A percentile compares a stretch with the other conserved stretches of the same genome.
These are phyloP conservation scores for Tridacna crocea DNA, from an alignment of 2,888 invertebrate species.

Conservation along the genomic window DNA sequence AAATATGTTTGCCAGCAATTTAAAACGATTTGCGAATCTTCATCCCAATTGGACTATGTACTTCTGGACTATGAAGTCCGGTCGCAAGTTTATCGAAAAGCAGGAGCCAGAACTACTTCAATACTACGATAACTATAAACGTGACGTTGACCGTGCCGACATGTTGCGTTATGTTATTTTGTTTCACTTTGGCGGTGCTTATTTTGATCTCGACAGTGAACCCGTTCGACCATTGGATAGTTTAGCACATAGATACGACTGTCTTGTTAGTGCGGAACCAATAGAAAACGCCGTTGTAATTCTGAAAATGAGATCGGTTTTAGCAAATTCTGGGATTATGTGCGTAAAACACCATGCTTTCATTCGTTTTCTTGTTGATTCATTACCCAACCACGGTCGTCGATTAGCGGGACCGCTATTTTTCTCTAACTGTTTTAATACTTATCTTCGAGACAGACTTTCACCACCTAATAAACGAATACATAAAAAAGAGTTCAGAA, in stretches of 20 bases:
- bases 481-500: not conserved
- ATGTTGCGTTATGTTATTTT: slow-evolving; percentile 22
- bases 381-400: not conserved
- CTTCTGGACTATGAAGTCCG: slow-evolving; percentile 8
- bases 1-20: slow-evolving; percentile 1
- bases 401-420: slow-evolving; percentile 11
- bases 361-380: slow-evolving; percentile 11
- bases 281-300: slow-evolving; percentile 20
- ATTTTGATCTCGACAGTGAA: slow-evolving; percentile 15
- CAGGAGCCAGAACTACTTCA: not conserved
- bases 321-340: slow-evolving; percentile 15
- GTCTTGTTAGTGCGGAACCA: slow-evolving; percentile 15
- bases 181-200: slow-evolving; percentile 17
- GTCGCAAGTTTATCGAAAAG: slow-evolving; percentile 3
- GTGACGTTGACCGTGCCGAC: slow-evolving; percentile 20
- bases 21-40: not conserved
- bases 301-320: slow-evolving; percentile 8
- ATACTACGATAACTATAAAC: slow-evolving; percentile 11
- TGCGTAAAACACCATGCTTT: not conserved
- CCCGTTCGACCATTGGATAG: slow-evolving; percentile 4
- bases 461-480: not conserved
- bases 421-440: slow-evolving; percentile 7
- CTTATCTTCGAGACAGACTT: not conserved
- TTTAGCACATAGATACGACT: not conserved
- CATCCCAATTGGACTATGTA: slow-evolving; percentile 17